phyloP scores from a whole-genome alignment of 2,888 invertebrate species.

The Pandemis cinnamomeana region DNA sequence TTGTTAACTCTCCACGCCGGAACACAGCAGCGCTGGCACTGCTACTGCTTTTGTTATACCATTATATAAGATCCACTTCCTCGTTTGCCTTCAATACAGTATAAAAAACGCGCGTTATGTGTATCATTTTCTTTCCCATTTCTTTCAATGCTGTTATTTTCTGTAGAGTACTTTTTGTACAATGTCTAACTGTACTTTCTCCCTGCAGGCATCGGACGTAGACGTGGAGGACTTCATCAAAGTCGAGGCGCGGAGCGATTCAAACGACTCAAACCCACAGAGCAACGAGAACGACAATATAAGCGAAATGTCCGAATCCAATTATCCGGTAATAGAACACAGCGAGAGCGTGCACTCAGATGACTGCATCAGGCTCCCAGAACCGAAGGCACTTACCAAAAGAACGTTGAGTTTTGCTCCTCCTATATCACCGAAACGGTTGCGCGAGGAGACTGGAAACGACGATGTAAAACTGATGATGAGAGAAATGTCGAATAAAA shows the following conservation, averaged over 20 bases:
- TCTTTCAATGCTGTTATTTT: too few species aligned
- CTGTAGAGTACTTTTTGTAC: too few species aligned
- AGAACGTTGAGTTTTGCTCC: not conserved
- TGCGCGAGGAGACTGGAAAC: not conserved
- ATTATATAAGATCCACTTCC: too few species aligned
- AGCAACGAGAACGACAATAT: not conserved
- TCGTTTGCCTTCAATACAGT: too few species aligned
- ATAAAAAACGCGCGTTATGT: too few species aligned
- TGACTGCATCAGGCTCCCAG: not conserved
- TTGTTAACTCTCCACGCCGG: too few species aligned
- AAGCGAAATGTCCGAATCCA: constrained; percentile 10
- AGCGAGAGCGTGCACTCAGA: constrained; percentile 4
- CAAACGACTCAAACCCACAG: not conserved
- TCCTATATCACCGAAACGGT: not conserved
- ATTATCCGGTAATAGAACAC: not conserved
- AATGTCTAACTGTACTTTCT: not conserved
- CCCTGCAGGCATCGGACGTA: not conserved
- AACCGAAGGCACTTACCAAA: not conserved
- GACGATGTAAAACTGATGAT: constrained; percentile 20
- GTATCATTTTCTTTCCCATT: too few species aligned
- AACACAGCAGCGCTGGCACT: too few species aligned
- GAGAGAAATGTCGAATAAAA: constrained; percentile 21
- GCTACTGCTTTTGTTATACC: too few species aligned
- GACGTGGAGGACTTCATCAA: not conserved
- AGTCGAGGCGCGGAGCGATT: not conserved